These are phyloP conservation scores for Lerista edwardsae DNA, from an alignment of 2,797 vertebrate species.

Conservation along the genomic window DNA sequence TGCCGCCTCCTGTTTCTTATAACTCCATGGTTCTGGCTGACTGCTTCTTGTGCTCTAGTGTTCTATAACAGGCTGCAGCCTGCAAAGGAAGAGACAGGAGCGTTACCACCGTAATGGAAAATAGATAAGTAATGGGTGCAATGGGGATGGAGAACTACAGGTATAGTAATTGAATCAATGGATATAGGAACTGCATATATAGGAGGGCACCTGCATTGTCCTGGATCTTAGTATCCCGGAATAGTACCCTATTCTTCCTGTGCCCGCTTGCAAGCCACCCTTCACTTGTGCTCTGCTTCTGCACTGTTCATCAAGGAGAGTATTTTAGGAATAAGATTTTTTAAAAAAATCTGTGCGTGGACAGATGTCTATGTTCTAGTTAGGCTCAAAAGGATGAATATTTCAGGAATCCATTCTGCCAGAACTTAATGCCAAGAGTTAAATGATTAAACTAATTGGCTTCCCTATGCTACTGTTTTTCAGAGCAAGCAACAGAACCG, in stretches of 20 bases:
- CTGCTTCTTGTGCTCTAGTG: no score
- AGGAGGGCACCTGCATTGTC: no score
- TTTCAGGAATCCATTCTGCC: slow-evolving; percentile 3
- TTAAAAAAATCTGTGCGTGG: neutral
- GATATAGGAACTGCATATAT: no score
- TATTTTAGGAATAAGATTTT: neutral
- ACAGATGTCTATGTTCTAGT: slow-evolving; percentile 3
- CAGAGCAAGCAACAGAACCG: neutral
- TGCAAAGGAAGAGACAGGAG: no score
- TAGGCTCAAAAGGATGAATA: neutral
- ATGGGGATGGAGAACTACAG: no score
- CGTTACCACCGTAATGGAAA: no score
- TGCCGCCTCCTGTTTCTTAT: no score
- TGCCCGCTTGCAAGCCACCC: neutral
- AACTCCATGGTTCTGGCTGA: no score
- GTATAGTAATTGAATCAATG: no score
- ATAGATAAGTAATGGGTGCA: no score
- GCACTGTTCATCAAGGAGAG: no score
- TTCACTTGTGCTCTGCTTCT: neutral
- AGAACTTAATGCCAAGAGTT: neutral
- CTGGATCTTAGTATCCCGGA: neutral
- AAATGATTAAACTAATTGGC: slow-evolving; percentile 1
- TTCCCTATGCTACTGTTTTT: neutral
- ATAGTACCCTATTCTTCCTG: neutral
- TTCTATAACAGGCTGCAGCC: no score